These are phyloP conservation scores for Mythimna loreyi DNA, from an alignment of 2,888 invertebrate species.

Conservation along the genomic window DNA sequence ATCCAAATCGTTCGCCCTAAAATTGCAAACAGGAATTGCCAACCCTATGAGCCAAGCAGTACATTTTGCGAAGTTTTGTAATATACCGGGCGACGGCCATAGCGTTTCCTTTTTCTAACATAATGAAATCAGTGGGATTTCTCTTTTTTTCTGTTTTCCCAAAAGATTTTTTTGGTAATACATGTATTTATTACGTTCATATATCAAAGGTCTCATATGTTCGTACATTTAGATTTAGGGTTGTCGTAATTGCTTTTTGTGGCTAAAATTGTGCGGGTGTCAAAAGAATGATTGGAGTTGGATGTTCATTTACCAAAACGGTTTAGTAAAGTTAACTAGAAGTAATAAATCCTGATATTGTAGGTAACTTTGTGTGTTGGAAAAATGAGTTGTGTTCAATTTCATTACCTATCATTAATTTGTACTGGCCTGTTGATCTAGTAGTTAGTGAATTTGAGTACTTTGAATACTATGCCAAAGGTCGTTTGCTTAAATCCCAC, in stretches of 20 bases:
- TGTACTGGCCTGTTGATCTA: too few relatives aligned
- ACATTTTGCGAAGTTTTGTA: constrained; percentile 64
- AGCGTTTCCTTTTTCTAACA: constrained; percentile 49
- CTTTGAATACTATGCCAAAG: too few relatives aligned
- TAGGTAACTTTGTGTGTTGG: neutral
- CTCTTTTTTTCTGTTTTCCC: constrained; percentile 45
- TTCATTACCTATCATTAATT: neutral
- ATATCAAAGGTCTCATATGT: constrained; percentile 61
- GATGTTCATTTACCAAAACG: constrained; percentile 30
- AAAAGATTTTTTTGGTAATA: constrained; percentile 59
- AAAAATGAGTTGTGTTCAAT: neutral
- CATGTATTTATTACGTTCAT: constrained; percentile 58
- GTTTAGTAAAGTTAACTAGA: constrained; percentile 6
- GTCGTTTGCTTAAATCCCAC: too few relatives aligned
- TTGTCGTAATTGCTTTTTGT: constrained; percentile 49
- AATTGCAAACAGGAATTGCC: constrained; percentile 29
- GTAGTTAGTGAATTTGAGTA: too few relatives aligned
- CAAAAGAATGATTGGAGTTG: constrained; percentile 37
- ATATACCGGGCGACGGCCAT: constrained; percentile 52
- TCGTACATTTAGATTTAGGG: constrained; percentile 53
- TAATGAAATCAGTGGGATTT: constrained; percentile 63
- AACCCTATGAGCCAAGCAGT: constrained; percentile 51
- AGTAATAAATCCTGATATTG: constrained; percentile 16
- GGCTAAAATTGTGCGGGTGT: constrained; percentile 43
- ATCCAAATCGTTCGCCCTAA: neutral